Evolutionary conservation across 2,113 vertebrate species (phyloP), one percentile per base, ranked within the genome.

Genomic region (Ceyx margarethae): DNA sequence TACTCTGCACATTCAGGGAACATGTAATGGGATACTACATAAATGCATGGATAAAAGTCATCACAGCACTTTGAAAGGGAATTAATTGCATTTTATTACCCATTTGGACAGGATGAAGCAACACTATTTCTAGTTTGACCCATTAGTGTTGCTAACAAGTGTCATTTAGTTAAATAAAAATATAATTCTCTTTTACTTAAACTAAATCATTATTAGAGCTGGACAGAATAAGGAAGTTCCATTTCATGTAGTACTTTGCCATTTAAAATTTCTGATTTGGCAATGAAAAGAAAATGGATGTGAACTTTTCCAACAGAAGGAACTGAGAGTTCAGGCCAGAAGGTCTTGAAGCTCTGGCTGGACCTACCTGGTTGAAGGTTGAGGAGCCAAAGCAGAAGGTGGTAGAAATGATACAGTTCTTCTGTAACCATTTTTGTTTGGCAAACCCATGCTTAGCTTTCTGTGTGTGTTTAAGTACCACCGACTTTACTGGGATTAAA

Each of bases 51-150:
- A 6, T 87, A 95, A 95, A 93, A 81, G 15, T 81, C 28, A 88
- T 78, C 54, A 58, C 20, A 67, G 28, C 19, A 66, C 14, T 89
- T 84, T 79, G 33, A 94, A 65, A 81, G 22, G 50, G 33, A 91
- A 61, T 79, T 65, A 90, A 86, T 69, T 46, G 15, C 58, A 58
- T 81, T 95, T 95, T 91, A 90, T 88, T 90, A 75, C 58, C 31
- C 81, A 66, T 86, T 73, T 87, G 77, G 50, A 50, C 46, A 94
- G 17, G 60, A 91, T 37, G 37, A 93, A 94, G 50, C 50, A 95
- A 87, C 45, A 79, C 3, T 23, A 50, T 33, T 86, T 85, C 61
- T 78, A 74, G n/a, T 89, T 71, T 75, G 76, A 95, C 57, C 57
- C 66, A 31, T 61, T 40, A 86, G 40, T 78, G 50, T 66, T 87